Evolutionary conservation across 1,140 invertebrate species (phyloP), one percentile per base, ranked within the genome.

Genomic region (Nephila pilipes): DNA sequence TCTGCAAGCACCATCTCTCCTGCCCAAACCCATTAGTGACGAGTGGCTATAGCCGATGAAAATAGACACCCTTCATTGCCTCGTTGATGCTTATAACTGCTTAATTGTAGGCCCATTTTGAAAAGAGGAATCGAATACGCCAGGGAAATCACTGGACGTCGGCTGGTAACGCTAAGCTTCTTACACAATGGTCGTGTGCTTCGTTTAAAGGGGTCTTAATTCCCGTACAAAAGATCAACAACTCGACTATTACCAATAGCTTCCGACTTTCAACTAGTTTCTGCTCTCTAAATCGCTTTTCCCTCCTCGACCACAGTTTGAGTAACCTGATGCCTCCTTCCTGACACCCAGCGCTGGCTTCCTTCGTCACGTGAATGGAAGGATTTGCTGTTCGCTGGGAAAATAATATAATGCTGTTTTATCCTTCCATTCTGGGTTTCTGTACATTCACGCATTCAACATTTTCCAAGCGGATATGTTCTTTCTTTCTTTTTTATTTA

Each of bases 141-240:
- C 4, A 58, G 91, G 91, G 91, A 92, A 92, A 92, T 92, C 91
- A 92, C 20, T 92, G 91, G 91, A 87, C 91, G 60, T 54, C 18
- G 54, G 29, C 75, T 58, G 88, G 57, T 75, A 79, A 22, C 63
- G 46, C 65, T 87, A 92, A 92, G 91, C 91, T 87, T 79, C 91
- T 92, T 92, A 92, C 60, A 79, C 91, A 87, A 85, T 92, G 54
- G 81, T 58, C 91, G 63, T 85, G 90, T 92, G 81, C 90, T 92
- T 92, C 91, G 55, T 79, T 92, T 92, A 80, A 92, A 80, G 83
- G 65, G 63, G n/a, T 60, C 83, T 92, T 92, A 92, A 92, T 92
- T 87, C 91, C 91, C 54, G 85, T 92, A 92, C 91, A 92, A 87
- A 92, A 85, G 81, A 85, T 87, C 90, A 92, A 85, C 90, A 85